These are phyloP conservation scores for Scalopus aquaticus DNA, from an alignment of 2,113 vertebrate species.

Conservation along the genomic window DNA sequence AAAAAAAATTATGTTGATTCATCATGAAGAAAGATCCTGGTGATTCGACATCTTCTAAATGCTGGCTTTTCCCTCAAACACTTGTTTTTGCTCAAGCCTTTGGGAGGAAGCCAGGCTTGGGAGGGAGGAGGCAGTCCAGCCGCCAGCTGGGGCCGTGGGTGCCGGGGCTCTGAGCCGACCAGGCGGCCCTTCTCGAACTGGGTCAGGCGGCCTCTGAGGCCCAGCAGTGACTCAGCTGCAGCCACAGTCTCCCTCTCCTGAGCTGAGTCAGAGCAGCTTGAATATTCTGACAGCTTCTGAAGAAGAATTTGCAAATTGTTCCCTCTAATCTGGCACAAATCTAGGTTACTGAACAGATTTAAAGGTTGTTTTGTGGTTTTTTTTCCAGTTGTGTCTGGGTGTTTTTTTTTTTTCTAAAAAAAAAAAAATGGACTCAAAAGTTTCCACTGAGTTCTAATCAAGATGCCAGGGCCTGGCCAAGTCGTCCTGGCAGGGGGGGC, in stretches of 20 bases:
- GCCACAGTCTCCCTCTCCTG: slow-evolving; percentile 7
- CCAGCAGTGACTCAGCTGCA: background rate
- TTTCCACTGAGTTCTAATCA: slow-evolving; percentile 60
- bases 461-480: slow-evolving; percentile 31
- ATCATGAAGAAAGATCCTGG: background rate
- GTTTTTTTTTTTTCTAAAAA: slow-evolving; percentile 64
- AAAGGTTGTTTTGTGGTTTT: background rate
- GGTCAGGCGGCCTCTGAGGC: background rate
- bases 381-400: slow-evolving; percentile 39
- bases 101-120: background rate
- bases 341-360: slow-evolving; percentile 52
- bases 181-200: background rate
- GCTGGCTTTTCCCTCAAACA: background rate
- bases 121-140: background rate
- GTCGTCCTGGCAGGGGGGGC: background rate
- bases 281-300: slow-evolving; percentile 45
- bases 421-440: slow-evolving; percentile 41
- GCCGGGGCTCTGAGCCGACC: no score
- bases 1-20: background rate
- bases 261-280: slow-evolving; percentile 65
- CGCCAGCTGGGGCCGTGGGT: no score
- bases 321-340: slow-evolving; percentile 37
- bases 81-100: background rate
- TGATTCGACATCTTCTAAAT: slow-evolving; percentile 18
- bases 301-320: slow-evolving; percentile 59